Evolutionary conservation across 2,113 vertebrate genomes (phyloP), one percentile per base, ranked within the genome.

Genomic region (Elaphurus davidianus): DNA sequence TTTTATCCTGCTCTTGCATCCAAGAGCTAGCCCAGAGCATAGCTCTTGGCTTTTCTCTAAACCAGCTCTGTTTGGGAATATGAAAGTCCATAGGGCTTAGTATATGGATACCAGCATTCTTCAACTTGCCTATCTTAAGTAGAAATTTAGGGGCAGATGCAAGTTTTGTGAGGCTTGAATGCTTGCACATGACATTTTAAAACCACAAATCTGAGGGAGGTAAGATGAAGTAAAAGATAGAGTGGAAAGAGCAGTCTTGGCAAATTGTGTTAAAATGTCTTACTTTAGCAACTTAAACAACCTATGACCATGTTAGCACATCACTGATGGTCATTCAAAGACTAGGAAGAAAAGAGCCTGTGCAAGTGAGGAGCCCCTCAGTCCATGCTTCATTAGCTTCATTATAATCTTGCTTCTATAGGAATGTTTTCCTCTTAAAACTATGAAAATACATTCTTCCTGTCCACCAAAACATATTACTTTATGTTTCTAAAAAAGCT

Each of bases 21-120:
- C 52, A 92, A 90, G 83, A 92, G 62, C 76, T n/a, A 14, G 25
- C 43, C 62, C 25, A 55, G 59, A 93, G 28, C 82, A 90, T 3
- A 97, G 52, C 7, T 74, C 62, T 94, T n/a, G 30, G 92, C 87
- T n/a, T 92, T 93, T 62, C 28, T 96, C 92, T 94, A 97, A 98
- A n/a, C 62, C 83, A 64, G 40, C 28, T 82, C 19, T 67, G 19
- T 64, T 95, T 59, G 45, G 43, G 52, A 94, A 76, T 33, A 55
- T 28, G 71, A 57, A 47, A 47, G 87, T 81, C 27, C 43, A 60
- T 59, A 50, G 55, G 71, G 40, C 67, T 67, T 88, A 43, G 67
- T 81, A 45, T 81, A 85, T 43, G 16, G 52, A 93, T 95, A 36
- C 7, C 54, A 92, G 45, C 67, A 74, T 79, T 96, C 97, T 97